phyloP scores from a whole-genome alignment of 2,888 invertebrate genomes.

The Thecocarcelia acutangulata region DNA sequence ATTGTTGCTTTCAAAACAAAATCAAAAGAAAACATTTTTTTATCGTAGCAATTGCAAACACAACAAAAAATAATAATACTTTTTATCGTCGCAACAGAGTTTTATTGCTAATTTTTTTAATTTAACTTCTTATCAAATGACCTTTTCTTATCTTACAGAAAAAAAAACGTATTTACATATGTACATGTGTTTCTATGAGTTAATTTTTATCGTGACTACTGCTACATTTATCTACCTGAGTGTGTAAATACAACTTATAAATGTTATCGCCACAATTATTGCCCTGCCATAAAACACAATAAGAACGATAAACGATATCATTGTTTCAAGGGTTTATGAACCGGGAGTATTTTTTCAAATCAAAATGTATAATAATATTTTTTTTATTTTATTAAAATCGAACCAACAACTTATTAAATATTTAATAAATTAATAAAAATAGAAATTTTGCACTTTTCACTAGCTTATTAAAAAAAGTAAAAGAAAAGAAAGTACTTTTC shows the following conservation, averaged over 20 bases:
- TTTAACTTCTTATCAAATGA: conserved; percentile 46
- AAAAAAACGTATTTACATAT: conserved; percentile 1
- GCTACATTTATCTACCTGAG: conserved; percentile 4
- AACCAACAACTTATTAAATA: too few species aligned
- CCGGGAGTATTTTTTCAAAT: background rate
- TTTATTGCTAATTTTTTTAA: conserved; percentile 17
- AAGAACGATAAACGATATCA: background rate
- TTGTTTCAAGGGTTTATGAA: conserved; percentile 7
- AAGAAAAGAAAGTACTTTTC: too few species aligned
- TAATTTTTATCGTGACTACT: conserved; percentile 15
- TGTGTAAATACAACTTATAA: background rate
- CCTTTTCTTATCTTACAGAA: conserved; percentile 56
- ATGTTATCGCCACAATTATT: conserved; percentile 21
- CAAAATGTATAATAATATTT: too few species aligned
- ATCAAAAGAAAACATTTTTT: too few species aligned
- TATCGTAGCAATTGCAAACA: too few species aligned
- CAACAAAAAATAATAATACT: background rate
- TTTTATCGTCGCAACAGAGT: conserved; percentile 6
- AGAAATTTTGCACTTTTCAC: too few species aligned
- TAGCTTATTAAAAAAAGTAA: too few species aligned
- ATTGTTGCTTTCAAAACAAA: too few species aligned
- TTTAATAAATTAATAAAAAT: too few species aligned
- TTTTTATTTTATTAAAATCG: too few species aligned
- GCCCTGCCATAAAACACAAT: background rate
- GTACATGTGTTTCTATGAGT: background rate